phyloP scores from a whole-genome alignment of 2,113 vertebrate species.

The Microcebus griseorufus region DNA sequence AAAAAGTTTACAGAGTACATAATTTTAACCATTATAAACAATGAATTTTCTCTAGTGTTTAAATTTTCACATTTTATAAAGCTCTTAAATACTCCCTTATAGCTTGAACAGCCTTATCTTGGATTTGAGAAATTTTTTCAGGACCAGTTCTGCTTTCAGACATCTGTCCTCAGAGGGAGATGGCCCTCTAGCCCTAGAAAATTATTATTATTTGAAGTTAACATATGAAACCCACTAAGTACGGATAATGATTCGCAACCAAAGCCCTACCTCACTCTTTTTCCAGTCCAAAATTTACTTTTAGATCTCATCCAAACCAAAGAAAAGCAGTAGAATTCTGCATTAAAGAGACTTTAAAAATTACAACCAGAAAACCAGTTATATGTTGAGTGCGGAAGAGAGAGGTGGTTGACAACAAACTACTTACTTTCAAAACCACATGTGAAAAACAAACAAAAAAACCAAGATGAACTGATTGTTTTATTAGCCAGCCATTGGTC shows the following conservation, averaged over 20 bases:
- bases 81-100: neutral
- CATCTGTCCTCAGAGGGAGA: neutral
- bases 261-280: neutral
- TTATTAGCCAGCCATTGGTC: neutral
- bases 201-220: conserved; percentile 10
- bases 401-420: rapidly evolving
- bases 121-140: neutral
- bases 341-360: neutral
- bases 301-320: neutral
- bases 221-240: neutral
- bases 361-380: neutral
- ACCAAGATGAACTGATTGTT: neutral
- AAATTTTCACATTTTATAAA: conserved; percentile 41
- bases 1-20: neutral
- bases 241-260: neutral
- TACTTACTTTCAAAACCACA: neutral
- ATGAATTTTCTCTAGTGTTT: conserved; percentile 1
- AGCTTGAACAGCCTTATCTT: neutral
- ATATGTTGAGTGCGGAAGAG: neutral
- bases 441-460: neutral
- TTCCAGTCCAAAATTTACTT: neutral
- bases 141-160: neutral
- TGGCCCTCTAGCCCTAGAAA: neutral
- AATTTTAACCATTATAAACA: conserved; percentile 40
- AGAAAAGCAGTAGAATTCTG: neutral